Conservation (phyloP, 2,113 vertebrate genomes). For the Beaufortia kweichowensis region DNA sequence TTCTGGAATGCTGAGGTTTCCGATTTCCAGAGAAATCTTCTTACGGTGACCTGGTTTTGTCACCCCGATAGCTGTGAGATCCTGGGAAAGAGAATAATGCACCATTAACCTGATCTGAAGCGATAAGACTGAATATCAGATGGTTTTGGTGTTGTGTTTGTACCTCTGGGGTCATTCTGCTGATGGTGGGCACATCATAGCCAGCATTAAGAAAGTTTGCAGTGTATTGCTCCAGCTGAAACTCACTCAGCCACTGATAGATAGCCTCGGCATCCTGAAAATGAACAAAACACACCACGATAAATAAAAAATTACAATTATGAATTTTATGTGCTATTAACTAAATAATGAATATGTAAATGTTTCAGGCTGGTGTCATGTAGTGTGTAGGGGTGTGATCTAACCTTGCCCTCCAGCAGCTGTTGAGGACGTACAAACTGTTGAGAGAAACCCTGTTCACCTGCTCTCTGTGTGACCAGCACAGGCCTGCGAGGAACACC, state of each 20-base stretch:
- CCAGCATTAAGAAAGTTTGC: conserved; percentile 86
- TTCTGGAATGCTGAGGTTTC: conserved; percentile 88
- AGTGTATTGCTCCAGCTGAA: conserved; percentile 91
- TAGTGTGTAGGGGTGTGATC: neutral
- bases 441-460: conserved; percentile 79
- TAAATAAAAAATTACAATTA: no score
- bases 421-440: conserved; percentile 86
- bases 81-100: conserved; percentile 68
- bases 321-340: no score
- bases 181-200: conserved; percentile 96
- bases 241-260: conserved; percentile 91
- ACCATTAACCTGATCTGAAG: neutral
- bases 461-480: conserved; percentile 67
- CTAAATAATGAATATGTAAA: no score
- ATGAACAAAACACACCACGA: neutral
- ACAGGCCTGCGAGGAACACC: conserved; percentile 64
- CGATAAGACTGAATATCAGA: neutral
- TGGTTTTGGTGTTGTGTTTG: neutral
- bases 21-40: conserved; percentile 91
- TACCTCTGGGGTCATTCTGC: conserved; percentile 97
- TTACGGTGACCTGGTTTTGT: conserved; percentile 96
- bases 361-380: neutral
- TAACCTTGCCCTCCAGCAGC: conserved; percentile 89
- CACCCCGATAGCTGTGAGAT: conserved; percentile 92
- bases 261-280: conserved; percentile 91